Percentiles rank a stretch among this genome's conserved stretches.
These are phyloP conservation scores for Philaethria dido DNA, from an alignment of 2,888 invertebrate genomes.

Conservation along the genomic window DNA sequence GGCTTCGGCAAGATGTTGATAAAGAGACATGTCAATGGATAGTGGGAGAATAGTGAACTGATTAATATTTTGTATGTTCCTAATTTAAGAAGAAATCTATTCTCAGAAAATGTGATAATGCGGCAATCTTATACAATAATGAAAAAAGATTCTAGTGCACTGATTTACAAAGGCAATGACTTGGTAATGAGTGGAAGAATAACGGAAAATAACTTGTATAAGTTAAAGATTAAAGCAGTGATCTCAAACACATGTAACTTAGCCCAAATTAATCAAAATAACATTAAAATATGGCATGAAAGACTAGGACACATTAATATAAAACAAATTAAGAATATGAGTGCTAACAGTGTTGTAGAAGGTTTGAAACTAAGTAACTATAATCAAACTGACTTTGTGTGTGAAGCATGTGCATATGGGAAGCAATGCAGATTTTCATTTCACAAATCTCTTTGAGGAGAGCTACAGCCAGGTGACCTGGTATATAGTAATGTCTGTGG, in stretches of 20 bases:
- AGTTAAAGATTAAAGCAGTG: constrained; percentile 40
- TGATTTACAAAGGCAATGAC: background rate
- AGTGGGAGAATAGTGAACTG: too few relatives aligned
- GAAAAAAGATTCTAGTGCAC: background rate
- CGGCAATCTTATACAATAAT: too few relatives aligned
- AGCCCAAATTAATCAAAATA: constrained; percentile 39
- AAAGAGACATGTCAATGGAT: constrained; percentile 21
- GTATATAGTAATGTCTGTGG: constrained; percentile 40
- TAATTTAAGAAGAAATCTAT: too few relatives aligned
- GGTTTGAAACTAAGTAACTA: too few relatives aligned
- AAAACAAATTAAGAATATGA: constrained; percentile 36
- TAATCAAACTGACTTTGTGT: constrained; percentile 28
- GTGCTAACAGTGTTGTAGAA: constrained; percentile 23
- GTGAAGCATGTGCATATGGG: constrained; percentile 35
- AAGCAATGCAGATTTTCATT: constrained; percentile 31
- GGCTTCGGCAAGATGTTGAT: constrained; percentile 48
- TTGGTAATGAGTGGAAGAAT: background rate
- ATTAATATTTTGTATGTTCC: too few relatives aligned
- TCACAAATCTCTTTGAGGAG: constrained; percentile 26
- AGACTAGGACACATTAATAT: constrained; percentile 38
- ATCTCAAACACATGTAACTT: constrained; percentile 37
- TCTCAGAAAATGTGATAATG: too few relatives aligned
- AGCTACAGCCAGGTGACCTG: constrained; percentile 29
- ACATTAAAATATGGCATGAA: constrained; percentile 43
- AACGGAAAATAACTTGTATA: constrained; percentile 43